phyloP scores from a whole-genome alignment of 2,797 vertebrate species.

The Epinephelus coioides region DNA sequence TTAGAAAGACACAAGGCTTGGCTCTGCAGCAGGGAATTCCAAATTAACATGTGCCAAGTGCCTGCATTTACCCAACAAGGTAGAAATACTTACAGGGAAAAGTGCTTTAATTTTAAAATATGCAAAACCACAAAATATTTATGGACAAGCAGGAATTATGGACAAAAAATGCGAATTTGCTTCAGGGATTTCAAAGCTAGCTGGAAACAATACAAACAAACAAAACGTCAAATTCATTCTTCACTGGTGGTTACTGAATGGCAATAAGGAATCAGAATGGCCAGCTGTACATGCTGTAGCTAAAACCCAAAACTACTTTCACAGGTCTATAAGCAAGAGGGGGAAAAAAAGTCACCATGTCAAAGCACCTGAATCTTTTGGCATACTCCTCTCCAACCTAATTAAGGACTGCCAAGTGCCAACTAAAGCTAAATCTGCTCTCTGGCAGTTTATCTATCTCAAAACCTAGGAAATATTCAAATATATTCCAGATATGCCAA shows the following conservation, averaged over 20 bases:
- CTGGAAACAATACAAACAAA: constrained; percentile 51
- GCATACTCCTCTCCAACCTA: constrained; percentile 49
- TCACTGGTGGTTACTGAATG: constrained; percentile 32
- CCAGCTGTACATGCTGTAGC: constrained; percentile 35
- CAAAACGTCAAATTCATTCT: constrained; percentile 33
- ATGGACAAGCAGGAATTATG: constrained; percentile 40
- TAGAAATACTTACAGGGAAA: constrained; percentile 39
- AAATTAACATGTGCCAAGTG: constrained; percentile 61
- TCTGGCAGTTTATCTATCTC: constrained; percentile 52
- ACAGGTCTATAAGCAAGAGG: constrained; percentile 30
- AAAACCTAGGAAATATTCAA: constrained; percentile 53
- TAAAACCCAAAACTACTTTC: constrained; percentile 50
- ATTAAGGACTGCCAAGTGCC: constrained; percentile 64
- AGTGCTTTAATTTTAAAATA: constrained; percentile 58
- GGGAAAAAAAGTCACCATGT: constrained; percentile 3
- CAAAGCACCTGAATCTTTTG: constrained; percentile 51
- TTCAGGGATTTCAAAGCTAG: constrained; percentile 45
- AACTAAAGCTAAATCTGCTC: constrained; percentile 59
- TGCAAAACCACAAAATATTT: constrained; percentile 64
- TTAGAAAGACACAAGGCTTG: constrained; percentile 59
- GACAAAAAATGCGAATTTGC: constrained; percentile 40
- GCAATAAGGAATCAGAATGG: constrained; percentile 44
- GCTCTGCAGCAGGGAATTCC: constrained; percentile 49
- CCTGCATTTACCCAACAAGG: constrained; percentile 33
- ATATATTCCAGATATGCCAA: constrained; percentile 49